Conservation (phyloP, 2,113 vertebrate genomes). For the Pollachius pollachius region DNA sequence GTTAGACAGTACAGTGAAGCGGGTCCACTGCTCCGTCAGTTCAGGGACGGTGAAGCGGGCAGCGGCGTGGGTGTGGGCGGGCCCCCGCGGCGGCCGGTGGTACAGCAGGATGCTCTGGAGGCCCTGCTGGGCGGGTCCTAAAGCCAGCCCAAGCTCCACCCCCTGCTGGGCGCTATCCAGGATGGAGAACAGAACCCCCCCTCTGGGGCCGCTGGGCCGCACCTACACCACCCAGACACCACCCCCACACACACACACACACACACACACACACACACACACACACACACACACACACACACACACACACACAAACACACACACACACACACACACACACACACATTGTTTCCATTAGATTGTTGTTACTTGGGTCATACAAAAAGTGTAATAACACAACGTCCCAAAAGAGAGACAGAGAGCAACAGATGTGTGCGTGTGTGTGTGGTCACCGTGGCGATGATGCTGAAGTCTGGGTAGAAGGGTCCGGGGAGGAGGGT, state of each 20-base stretch:
- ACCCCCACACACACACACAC: no score
- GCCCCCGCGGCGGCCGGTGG: constrained; percentile 80
- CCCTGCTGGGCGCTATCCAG: constrained; percentile 88
- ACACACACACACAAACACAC: neutral
- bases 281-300: neutral
- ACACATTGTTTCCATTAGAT: no score
- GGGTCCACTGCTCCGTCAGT: constrained; percentile 90
- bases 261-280: no score
- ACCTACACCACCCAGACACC: constrained; percentile 34
- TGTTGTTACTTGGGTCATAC: no score
- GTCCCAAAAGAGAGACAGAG: constrained; percentile 1
- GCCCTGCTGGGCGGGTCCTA: constrained; percentile 78
- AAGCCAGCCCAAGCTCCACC: constrained; percentile 86
- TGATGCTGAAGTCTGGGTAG: constrained; percentile 84
- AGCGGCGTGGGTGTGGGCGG: constrained; percentile 78
- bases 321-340: neutral
- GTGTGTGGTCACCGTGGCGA: constrained; percentile 69
- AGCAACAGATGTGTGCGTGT: constrained; percentile 6
- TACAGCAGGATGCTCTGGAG: constrained; percentile 85
- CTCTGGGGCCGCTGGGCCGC: constrained; percentile 71
- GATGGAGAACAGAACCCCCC: constrained; percentile 89
- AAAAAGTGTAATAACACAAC: neutral
- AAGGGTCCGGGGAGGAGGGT: constrained; percentile 82
- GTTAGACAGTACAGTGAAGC: constrained; percentile 65
- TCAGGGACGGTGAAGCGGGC: constrained; percentile 85